These are phyloP conservation scores for Conus ventricosus DNA, from an alignment of 1,140 invertebrate species.

Conservation along the genomic window DNA sequence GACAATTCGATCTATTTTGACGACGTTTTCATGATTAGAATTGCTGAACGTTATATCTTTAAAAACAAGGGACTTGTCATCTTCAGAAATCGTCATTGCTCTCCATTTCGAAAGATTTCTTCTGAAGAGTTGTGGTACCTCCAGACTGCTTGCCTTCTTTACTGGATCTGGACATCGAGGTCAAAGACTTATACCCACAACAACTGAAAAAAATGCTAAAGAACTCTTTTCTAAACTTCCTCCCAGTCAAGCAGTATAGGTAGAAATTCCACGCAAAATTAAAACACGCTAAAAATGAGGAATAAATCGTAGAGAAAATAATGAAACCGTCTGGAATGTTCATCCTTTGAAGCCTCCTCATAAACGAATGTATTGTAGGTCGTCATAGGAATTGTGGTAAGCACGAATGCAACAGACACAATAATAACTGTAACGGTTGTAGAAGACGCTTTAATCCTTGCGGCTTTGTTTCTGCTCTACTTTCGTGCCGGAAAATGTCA, in stretches of 20 bases:
- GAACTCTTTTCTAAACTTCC: slow-evolving; percentile 8
- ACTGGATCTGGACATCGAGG: too few species aligned
- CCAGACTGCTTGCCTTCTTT: too few species aligned
- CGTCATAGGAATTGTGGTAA: background rate
- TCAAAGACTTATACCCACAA: background rate
- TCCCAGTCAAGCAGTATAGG: background rate
- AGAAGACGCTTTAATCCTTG: slow-evolving; percentile 4
- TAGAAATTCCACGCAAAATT: slow-evolving; percentile 25
- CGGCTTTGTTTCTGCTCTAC: background rate
- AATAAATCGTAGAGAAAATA: background rate
- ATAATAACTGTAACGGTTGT: background rate
- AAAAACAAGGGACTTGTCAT: too few species aligned
- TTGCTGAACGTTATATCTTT: too few species aligned
- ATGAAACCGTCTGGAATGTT: background rate
- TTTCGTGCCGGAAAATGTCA: background rate
- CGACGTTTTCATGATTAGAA: too few species aligned
- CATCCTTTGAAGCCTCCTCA: background rate
- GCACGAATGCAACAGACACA: background rate
- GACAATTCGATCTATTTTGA: too few species aligned
- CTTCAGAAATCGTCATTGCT: too few species aligned
- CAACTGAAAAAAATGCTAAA: background rate
- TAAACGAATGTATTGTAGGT: background rate
- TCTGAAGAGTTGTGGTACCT: too few species aligned
- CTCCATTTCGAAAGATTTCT: too few species aligned
- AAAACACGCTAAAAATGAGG: background rate